These are phyloP conservation scores for Panagrolaimus sp. DNA, from an alignment of 1,140 invertebrate species.

Conservation along the genomic window DNA sequence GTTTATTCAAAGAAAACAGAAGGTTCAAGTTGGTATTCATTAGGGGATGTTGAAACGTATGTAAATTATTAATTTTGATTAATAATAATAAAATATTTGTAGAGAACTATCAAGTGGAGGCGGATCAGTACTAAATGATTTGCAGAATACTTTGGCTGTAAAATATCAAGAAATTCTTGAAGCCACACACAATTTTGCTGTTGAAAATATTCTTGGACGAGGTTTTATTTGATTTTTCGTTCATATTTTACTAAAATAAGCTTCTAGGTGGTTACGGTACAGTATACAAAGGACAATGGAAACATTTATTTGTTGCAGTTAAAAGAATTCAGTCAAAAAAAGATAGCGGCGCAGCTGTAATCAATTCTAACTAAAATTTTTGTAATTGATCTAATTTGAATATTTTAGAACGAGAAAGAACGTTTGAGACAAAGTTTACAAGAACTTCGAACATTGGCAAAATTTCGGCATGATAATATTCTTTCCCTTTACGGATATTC, in stretches of 20 bases:
- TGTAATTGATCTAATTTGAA: neutral
- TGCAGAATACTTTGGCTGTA: constrained; percentile 65
- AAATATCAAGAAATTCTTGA: constrained; percentile 72
- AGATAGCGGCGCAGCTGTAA: constrained; percentile 31
- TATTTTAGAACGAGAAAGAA: constrained; percentile 56
- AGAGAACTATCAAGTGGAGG: neutral
- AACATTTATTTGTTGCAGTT: constrained; percentile 79
- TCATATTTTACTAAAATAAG: too few species aligned
- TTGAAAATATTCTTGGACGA: constrained; percentile 71
- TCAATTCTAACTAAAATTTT: neutral
- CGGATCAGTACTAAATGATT: constrained; percentile 54
- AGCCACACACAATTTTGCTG: constrained; percentile 75
- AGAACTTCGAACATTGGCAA: constrained; percentile 69
- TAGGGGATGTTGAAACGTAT: neutral
- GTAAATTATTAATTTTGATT: neutral
- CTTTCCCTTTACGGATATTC: constrained; percentile 82
- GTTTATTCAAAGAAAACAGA: constrained; percentile 13
- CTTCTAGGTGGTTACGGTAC: constrained; percentile 68
- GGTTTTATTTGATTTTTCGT: too few species aligned
- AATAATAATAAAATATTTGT: neutral
- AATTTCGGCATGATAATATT: constrained; percentile 85
- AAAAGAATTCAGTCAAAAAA: constrained; percentile 70
- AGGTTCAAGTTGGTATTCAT: neutral
- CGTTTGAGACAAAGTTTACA: constrained; percentile 70
- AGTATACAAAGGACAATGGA: constrained; percentile 83